Percentiles rank a stretch among this genome's conserved stretches.
Conservation (phyloP, 2,797 vertebrate genomes). For the Thaleichthys pacificus region DNA sequence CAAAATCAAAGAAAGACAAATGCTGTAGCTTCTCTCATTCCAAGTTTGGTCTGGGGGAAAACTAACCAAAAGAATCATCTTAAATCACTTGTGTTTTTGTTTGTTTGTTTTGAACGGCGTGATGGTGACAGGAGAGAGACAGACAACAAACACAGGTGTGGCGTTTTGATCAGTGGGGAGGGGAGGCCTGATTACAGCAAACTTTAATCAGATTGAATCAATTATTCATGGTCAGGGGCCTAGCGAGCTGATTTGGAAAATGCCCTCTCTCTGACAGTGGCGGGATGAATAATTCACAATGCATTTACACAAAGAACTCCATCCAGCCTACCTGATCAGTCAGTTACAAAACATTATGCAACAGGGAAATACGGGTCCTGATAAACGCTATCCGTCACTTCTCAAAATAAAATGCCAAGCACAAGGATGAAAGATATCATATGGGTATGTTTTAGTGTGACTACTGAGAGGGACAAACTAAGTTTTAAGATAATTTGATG, state of each 20-base stretch:
- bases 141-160: conserved; percentile 77
- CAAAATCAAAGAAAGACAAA: conserved; percentile 7
- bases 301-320: conserved; percentile 81
- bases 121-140: conserved; percentile 39
- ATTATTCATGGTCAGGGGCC: conserved; percentile 84
- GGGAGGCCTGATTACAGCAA: conserved; percentile 80
- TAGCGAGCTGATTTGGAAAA: conserved; percentile 76
- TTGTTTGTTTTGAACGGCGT: conserved; percentile 36
- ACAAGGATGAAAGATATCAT: conserved; percentile 2
- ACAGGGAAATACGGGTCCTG: conserved; percentile 59
- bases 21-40: too few relatives aligned
- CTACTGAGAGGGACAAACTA: background rate
- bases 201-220: conserved; percentile 85
- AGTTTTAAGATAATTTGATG: too few relatives aligned
- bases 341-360: conserved; percentile 79
- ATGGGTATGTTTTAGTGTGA: background rate
- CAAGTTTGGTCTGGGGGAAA: too few relatives aligned
- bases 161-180: conserved; percentile 72
- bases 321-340: conserved; percentile 80
- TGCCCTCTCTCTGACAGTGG: conserved; percentile 70
- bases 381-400: conserved; percentile 43
- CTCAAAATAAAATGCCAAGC: conserved; percentile 39
- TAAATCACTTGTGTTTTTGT: background rate
- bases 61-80: too few relatives aligned
- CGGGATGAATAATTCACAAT: conserved; percentile 80